Conservation (phyloP, 2,113 vertebrate species). For the Sturnus vulgaris region DNA sequence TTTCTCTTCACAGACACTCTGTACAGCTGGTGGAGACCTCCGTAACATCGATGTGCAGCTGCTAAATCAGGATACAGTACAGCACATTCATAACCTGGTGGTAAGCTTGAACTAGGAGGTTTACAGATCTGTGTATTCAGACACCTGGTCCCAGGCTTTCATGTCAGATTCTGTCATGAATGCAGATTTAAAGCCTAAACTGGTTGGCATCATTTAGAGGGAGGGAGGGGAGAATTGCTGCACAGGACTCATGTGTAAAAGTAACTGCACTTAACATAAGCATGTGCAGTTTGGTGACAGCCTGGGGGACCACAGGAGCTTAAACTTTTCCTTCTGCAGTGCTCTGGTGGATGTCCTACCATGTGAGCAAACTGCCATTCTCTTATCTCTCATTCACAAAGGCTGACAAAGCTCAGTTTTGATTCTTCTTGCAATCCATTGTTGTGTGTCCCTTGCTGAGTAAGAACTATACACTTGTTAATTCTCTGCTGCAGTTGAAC, state of each 20-base stretch:
- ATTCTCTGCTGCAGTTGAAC: not conserved
- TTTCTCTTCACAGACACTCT: slow-evolving; percentile 57
- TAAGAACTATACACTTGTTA: not conserved
- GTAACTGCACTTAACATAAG: not conserved
- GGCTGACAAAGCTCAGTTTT: not conserved
- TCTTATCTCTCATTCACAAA: not conserved
- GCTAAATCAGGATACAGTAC: slow-evolving; percentile 64
- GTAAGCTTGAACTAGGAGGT: slow-evolving; percentile 41
- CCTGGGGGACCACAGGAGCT: not conserved
- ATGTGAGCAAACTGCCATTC: not conserved
- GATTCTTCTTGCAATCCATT: not conserved
- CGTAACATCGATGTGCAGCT: slow-evolving; percentile 61
- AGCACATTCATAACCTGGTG: slow-evolving; percentile 70
- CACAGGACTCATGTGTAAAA: not conserved
- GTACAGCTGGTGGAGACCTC: slow-evolving; percentile 56
- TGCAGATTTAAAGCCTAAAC: not conserved
- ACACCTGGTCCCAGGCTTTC: not conserved
- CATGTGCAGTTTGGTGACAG: not conserved
- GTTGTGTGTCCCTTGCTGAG: not conserved
- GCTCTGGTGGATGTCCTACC: not conserved
- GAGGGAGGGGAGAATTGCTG: not conserved
- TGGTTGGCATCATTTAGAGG: not conserved
- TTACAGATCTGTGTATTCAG: not conserved
- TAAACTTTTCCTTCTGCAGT: not conserved
- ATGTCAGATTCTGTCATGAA: not conserved